Evolutionary conservation across 2,113 vertebrate species (phyloP).

Genomic region (Gallinago media): DNA sequence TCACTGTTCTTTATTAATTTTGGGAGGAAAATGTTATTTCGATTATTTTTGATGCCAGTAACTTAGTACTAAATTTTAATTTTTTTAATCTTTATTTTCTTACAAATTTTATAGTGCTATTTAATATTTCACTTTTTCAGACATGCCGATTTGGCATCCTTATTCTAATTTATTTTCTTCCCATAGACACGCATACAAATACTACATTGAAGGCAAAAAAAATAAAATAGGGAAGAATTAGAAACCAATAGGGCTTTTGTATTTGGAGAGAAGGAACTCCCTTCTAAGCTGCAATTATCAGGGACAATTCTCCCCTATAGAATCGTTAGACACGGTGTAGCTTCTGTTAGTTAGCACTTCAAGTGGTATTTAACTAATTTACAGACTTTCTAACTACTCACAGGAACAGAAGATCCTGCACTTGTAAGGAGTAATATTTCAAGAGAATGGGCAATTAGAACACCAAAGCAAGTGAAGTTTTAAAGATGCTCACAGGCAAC

Average conservation of each 20-base stretch:
- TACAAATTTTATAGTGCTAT: not conserved
- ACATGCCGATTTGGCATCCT: not conserved
- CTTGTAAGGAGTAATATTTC: not conserved
- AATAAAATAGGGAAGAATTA: not conserved
- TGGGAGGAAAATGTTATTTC: not conserved
- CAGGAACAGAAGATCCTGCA: not conserved
- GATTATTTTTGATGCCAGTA: not conserved
- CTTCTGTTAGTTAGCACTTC: not conserved
- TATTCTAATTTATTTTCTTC: not conserved
- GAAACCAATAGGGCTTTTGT: not conserved
- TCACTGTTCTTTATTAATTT: not conserved
- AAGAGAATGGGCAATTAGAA: not conserved
- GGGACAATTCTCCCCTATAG: not conserved
- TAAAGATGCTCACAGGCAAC: not conserved
- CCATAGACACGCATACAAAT: not conserved
- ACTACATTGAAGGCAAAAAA: too few species aligned
- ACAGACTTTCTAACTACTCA: not conserved
- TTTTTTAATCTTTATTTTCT: not conserved
- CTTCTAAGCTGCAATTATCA: not conserved
- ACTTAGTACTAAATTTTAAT: not conserved
- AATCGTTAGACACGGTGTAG: not conserved
- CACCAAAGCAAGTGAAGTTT: not conserved
- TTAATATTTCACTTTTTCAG: not conserved
- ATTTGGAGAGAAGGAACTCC: not conserved
- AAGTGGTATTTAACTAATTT: not conserved